phyloP scores from a whole-genome alignment of 1,140 invertebrate species.

The Plectus sambesii region DNA sequence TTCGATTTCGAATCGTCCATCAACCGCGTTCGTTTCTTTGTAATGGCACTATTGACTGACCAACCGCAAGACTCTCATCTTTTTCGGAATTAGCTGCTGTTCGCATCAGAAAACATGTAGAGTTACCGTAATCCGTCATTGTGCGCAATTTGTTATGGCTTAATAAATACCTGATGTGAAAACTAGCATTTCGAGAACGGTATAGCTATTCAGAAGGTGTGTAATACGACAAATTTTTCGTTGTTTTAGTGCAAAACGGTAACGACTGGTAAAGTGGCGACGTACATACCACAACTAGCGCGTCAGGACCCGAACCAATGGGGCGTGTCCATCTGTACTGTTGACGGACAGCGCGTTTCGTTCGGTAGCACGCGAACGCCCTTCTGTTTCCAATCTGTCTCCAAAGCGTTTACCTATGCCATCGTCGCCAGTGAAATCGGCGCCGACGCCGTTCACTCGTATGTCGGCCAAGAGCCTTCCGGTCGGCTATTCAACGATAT shows the following conservation, averaged over 20 bases:
- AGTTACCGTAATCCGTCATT: too few relatives aligned
- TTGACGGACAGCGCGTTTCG: constrained; percentile 78
- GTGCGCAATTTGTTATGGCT: too few relatives aligned
- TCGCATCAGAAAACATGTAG: too few relatives aligned
- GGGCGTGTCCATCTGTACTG: constrained; percentile 79
- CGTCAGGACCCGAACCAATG: constrained; percentile 72
- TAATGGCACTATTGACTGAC: too few relatives aligned
- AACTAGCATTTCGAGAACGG: too few relatives aligned
- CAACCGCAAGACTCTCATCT: too few relatives aligned
- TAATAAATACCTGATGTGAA: too few relatives aligned
- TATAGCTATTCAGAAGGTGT: constrained; percentile 1
- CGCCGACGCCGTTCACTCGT: constrained; percentile 77
- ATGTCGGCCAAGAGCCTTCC: constrained; percentile 87
- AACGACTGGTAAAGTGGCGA: constrained; percentile 56
- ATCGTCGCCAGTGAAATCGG: constrained; percentile 82
- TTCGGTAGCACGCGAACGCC: constrained; percentile 79
- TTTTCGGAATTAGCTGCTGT: too few relatives aligned
- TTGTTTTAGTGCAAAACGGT: constrained; percentile 17
- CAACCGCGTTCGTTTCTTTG: too few relatives aligned
- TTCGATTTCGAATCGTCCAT: too few relatives aligned
- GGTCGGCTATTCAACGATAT: constrained; percentile 92
- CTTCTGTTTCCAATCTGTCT: constrained; percentile 87
- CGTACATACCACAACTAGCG: constrained; percentile 85
- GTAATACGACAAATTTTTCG: constrained; percentile 4
- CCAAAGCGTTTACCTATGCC: constrained; percentile 73